Percentiles rank a stretch among this genome's conserved stretches.
phyloP scores from a whole-genome alignment of 2,797 vertebrate genomes.

The Heteromormyrus szaboi region DNA sequence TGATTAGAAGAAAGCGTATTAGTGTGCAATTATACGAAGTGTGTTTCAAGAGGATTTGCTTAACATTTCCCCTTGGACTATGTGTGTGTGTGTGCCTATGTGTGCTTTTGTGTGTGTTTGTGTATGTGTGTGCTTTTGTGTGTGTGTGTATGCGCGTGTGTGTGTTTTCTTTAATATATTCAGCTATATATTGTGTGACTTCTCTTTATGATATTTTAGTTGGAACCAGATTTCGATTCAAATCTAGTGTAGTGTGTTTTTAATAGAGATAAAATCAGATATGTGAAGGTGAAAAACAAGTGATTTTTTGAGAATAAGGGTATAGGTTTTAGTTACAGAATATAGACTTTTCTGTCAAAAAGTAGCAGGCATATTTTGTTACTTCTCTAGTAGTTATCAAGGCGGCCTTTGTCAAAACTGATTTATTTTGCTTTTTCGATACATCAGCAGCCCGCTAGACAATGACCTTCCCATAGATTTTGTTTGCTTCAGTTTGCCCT shows the following conservation, averaged over 20 bases:
- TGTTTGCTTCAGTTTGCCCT: slow-evolving; percentile 44
- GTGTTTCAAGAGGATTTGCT: slow-evolving; percentile 27
- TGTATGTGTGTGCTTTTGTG: not conserved
- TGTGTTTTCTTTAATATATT: not conserved
- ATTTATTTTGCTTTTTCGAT: not conserved
- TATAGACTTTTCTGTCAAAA: not conserved
- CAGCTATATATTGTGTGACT: not conserved
- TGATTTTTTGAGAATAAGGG: not conserved
- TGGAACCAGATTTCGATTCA: not conserved
- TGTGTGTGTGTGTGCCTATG: not conserved
- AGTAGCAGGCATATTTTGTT: not conserved
- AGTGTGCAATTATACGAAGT: slow-evolving; percentile 44
- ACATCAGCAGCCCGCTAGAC: not conserved
- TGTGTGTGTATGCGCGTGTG: too few species aligned
- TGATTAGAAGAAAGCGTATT: slow-evolving; percentile 54
- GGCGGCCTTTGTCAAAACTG: not conserved
- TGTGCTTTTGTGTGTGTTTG: not conserved
- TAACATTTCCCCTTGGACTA: slow-evolving; percentile 19
- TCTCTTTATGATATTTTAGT: slow-evolving; percentile 9
- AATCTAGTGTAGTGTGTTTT: not conserved
- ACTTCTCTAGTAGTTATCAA: not conserved
- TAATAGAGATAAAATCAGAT: not conserved
- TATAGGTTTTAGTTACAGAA: not conserved
- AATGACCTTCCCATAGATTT: slow-evolving; percentile 36
- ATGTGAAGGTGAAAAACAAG: not conserved